Percentiles rank a stretch among this genome's conserved stretches.
Evolutionary conservation across 92 coral and sea anemone genomes (phyloP).

Genomic region (Anthopleura xanthogrammica): DNA sequence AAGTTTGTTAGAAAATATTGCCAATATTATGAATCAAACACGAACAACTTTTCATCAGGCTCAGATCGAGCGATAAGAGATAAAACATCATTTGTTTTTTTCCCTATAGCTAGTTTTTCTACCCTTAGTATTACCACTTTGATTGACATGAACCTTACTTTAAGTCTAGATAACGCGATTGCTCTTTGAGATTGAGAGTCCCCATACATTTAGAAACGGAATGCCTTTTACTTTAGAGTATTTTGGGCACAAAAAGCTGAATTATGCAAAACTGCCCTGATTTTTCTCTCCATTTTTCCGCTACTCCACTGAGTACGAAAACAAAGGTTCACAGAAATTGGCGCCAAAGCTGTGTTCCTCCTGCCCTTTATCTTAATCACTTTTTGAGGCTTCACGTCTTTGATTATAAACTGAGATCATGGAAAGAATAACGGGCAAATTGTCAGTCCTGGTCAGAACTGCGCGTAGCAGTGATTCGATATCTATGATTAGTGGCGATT

Average conservation of each 20-base stretch:
- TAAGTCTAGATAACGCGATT: conserved; percentile 38
- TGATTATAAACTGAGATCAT: conserved; percentile 27
- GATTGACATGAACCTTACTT: conserved; percentile 45
- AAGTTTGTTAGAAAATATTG: conserved; percentile 33
- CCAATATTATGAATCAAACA: conserved; percentile 29
- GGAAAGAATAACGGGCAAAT: conserved; percentile 33
- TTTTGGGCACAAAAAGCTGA: conserved; percentile 16
- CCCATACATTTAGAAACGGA: conserved; percentile 9
- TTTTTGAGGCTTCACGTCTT: conserved; percentile 38
- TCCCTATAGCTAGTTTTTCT: conserved; percentile 30
- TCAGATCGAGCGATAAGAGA: conserved; percentile 39
- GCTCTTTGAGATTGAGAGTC: conserved; percentile 41
- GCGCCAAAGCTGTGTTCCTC: conserved; percentile 28
- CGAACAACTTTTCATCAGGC: conserved; percentile 39
- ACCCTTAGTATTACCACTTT: conserved; percentile 12
- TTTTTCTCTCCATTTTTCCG: conserved; percentile 1
- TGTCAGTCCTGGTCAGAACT: conserved; percentile 20
- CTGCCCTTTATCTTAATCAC: conserved; percentile 36
- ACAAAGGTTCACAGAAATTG: neutral
- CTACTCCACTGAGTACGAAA: neutral
- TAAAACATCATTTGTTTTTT: conserved; percentile 36
- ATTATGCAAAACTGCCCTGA: neutral
- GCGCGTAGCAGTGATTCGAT: conserved; percentile 35
- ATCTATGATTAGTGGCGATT: conserved; percentile 22
- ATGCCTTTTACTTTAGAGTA: conserved; percentile 14